These are phyloP conservation scores for Macrocentrus cingulum DNA, from an alignment of 1,140 invertebrate genomes.

Conservation along the genomic window DNA sequence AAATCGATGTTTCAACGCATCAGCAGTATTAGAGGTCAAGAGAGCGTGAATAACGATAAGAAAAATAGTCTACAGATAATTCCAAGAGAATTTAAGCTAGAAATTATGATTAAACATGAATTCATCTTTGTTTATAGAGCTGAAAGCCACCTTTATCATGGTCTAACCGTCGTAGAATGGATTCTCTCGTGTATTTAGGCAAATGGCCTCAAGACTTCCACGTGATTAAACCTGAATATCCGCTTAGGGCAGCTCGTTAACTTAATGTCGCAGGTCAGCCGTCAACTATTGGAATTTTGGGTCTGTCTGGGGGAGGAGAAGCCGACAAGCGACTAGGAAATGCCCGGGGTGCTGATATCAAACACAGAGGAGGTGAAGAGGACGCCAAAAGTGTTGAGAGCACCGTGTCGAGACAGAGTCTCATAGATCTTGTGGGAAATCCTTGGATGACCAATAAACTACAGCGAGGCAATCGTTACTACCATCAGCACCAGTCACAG, in stretches of 20 bases:
- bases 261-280: conserved; percentile 14
- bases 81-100: too few relatives aligned
- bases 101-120: too few relatives aligned
- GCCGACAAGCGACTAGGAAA: conserved; percentile 27
- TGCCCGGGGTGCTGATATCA: conserved; percentile 14
- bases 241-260: background rate
- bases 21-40: too few relatives aligned
- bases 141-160: too few relatives aligned
- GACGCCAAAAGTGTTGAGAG: conserved; percentile 54
- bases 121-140: too few relatives aligned
- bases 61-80: too few relatives aligned
- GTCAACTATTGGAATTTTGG: conserved; percentile 8
- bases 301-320: conserved; percentile 2
- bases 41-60: too few relatives aligned
- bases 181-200: conserved; percentile 8
- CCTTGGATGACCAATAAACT: conserved; percentile 51
- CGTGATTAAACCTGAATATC: conserved; percentile 20
- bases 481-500: conserved; percentile 41
- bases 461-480: conserved; percentile 54
- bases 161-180: conserved; percentile 1
- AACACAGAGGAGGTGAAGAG: conserved; percentile 42
- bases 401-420: conserved; percentile 50
- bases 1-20: too few relatives aligned
- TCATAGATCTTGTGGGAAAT: conserved; percentile 54
- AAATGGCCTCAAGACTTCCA: background rate